These are phyloP conservation scores for Nasonia giraulti DNA, from an alignment of 1,140 invertebrate genomes.

Conservation along the genomic window DNA sequence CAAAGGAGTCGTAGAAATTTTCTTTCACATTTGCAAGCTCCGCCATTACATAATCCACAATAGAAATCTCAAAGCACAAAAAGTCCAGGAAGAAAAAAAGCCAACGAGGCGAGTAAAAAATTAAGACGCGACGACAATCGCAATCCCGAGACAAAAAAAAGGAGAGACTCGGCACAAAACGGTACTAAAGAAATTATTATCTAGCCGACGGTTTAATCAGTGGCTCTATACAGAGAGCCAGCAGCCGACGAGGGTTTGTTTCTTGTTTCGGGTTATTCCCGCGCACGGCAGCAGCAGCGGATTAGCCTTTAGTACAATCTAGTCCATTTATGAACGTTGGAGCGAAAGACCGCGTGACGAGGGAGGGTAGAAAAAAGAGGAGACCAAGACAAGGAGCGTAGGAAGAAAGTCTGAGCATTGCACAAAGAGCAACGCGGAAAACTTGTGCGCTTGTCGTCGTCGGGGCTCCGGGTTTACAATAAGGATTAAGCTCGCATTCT, in stretches of 20 bases:
- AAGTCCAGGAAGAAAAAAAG: no score
- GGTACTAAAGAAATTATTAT: constrained; percentile 1
- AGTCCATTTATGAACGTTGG: constrained; percentile 51
- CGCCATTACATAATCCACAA: neutral
- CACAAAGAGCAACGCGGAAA: constrained; percentile 61
- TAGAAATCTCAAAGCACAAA: neutral
- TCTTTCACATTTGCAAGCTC: neutral
- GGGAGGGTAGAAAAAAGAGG: constrained; percentile 20
- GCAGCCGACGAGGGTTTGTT: constrained; percentile 49
- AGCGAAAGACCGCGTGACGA: constrained; percentile 3
- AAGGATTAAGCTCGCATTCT: constrained; percentile 65
- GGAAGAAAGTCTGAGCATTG: constrained; percentile 57
- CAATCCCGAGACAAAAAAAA: neutral
- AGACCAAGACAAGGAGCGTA: constrained; percentile 54
- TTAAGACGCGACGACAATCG: neutral
- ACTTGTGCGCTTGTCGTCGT: constrained; percentile 60
- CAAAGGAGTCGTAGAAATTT: no score
- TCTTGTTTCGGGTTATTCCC: constrained; percentile 68
- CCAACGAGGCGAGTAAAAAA: neutral
- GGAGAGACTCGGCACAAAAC: neutral
- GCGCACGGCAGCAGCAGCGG: constrained; percentile 55
- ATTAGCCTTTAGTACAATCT: constrained; percentile 63
- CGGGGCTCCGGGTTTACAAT: constrained; percentile 69
- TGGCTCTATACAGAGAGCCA: neutral
- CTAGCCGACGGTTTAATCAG: neutral